Evolutionary conservation across 2,888 invertebrate species (phyloP).

Genomic region (Calliscelio sp.): DNA sequence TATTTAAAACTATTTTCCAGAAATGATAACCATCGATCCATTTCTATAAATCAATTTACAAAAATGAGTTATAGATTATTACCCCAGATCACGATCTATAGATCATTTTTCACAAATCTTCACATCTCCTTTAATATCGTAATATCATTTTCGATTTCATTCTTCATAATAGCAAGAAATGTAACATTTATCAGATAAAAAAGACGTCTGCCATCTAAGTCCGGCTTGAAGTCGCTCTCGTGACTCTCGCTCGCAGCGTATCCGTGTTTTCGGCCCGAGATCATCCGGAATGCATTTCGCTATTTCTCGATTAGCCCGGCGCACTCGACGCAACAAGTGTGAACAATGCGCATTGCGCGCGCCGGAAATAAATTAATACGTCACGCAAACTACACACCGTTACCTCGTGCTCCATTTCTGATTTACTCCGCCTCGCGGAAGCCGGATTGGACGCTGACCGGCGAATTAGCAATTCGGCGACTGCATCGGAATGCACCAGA

Average conservation of each 20-base stretch:
- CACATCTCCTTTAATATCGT: no score
- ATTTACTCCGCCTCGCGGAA: conserved; percentile 47
- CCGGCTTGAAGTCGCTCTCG: no score
- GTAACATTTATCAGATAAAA: no score
- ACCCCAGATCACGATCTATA: no score
- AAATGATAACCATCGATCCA: no score
- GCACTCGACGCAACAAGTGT: conserved; percentile 30
- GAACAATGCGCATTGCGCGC: conserved; percentile 63
- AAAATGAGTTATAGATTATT: no score
- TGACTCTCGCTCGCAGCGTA: conserved; percentile 65
- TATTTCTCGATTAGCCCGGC: conserved; percentile 31
- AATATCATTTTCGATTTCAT: no score
- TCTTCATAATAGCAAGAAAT: no score
- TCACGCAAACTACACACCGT: conserved; percentile 71
- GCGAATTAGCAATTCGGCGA: conserved; percentile 45
- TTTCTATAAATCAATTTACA: no score
- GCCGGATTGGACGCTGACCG: conserved; percentile 5
- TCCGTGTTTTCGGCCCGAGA: conserved; percentile 53
- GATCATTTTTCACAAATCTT: no score
- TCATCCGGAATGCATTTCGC: conserved; percentile 41
- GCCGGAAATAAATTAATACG: conserved; percentile 70
- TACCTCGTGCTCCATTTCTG: conserved; percentile 73
- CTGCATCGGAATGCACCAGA: conserved; percentile 25
- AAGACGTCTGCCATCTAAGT: no score
- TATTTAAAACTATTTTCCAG: no score